phyloP scores from a whole-genome alignment of 1,140 invertebrate species.

The silkworm (Bombyx mori) region DNA sequence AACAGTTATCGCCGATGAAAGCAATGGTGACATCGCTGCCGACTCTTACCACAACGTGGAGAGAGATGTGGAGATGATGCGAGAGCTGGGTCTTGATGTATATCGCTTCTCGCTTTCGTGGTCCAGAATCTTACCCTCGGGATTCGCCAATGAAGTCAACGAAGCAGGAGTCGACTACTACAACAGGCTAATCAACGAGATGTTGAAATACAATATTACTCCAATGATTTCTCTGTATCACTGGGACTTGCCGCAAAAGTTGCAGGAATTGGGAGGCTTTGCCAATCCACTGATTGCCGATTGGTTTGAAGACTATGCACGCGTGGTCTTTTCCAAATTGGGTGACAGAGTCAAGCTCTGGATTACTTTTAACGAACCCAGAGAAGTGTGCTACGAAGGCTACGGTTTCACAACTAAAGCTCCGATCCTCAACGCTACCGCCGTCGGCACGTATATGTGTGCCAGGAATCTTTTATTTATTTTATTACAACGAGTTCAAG shows the following conservation, averaged over 20 bases:
- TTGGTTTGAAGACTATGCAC: slow-evolving; percentile 72
- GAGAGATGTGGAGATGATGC: slow-evolving; percentile 48
- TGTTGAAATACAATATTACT: slow-evolving; percentile 52
- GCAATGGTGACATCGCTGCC: slow-evolving; percentile 28
- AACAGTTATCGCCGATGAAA: slow-evolving; percentile 22
- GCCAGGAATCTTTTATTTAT: slow-evolving; percentile 70
- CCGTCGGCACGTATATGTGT: slow-evolving; percentile 65
- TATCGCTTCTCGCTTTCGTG: slow-evolving; percentile 51
- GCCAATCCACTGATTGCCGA: slow-evolving; percentile 43
- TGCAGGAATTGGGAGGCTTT: slow-evolving; percentile 48
- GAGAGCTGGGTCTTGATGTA: slow-evolving; percentile 40
- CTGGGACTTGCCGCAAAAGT: slow-evolving; percentile 48
- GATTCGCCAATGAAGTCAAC: slow-evolving; percentile 67
- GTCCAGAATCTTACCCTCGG: slow-evolving; percentile 69
- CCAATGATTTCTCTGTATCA: slow-evolving; percentile 49
- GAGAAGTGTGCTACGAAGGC: slow-evolving; percentile 44
- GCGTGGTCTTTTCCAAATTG: slow-evolving; percentile 61
- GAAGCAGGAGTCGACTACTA: slow-evolving; percentile 71
- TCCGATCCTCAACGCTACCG: slow-evolving; percentile 33
- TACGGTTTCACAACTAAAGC: slow-evolving; percentile 43
- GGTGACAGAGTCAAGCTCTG: slow-evolving; percentile 66
- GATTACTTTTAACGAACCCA: slow-evolving; percentile 69
- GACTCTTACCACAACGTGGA: slow-evolving; percentile 44
- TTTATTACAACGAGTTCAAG: slow-evolving; percentile 49
- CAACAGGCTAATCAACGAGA: slow-evolving; percentile 72